Base-by-base conservation (phyloP, 2,797 vertebrate species). In the Acanthiza pusilla region DNA sequence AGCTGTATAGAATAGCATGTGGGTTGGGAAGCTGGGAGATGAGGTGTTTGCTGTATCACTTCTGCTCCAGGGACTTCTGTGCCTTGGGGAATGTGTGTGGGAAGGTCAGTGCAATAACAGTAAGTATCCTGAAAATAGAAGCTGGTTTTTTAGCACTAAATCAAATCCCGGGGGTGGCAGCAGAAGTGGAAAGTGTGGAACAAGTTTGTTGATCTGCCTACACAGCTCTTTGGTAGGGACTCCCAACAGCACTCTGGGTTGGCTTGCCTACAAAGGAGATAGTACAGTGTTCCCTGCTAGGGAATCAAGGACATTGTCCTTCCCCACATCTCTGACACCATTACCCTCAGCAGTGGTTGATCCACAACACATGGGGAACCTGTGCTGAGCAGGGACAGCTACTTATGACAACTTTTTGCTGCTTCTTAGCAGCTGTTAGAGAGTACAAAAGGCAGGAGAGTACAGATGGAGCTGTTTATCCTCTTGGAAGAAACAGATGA, bases 111-210 rank as follows among this genome's bases (percentile, higher is more conserved):
- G 67, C 67, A 42, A 16, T 48, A 60, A 48, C 60, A 65, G 12
- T n/a, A 86, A n/a, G 27, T 32, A n/a, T 78, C 81, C 91, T 93
- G 78, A 85, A 94, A 94, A 91, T 22, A 91, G 42, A 61, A 40
- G 26, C 42, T 62, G 34, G 4, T 80, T 85, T 87, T 87, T 87
- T 62, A 85, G 76, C 66, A 83, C 10, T 42, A 84, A 22, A 51
- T 95, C 61, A 78, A 88, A 91, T 93, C 60, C 74, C 0, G 2
- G 61, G 75, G 85, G 81, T 66, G 81, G 78, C 50, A 87, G 50
- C 32, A 68, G 91, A 43, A 70, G 26, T 78, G 68, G 85, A 72
- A 93, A 88, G n/a, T 17, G 51, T 76, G 77, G 74, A 84, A 70
- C 13, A 34, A 51, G 30, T 65, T 66, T 91, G 85, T 95, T 76